Percentiles rank a stretch among this genome's conserved stretches.
Evolutionary conservation across 2,888 invertebrate genomes (phyloP).

Genomic region (Cactoblastis cactorum): DNA sequence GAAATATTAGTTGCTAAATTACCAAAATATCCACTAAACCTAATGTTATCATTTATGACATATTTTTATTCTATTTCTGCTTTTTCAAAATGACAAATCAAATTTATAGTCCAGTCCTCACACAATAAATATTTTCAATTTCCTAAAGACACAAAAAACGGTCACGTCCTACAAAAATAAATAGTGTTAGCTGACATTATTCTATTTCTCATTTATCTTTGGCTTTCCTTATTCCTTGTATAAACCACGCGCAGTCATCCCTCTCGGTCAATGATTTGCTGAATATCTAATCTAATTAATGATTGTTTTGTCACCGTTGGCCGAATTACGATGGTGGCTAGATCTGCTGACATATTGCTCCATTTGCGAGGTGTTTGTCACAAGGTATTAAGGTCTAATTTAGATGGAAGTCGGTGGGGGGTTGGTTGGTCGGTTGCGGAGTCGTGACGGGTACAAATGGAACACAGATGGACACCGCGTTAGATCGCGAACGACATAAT

Average conservation of each 20-base stretch:
- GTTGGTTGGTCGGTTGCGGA: constrained; percentile 32
- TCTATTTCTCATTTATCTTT: background rate
- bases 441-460: constrained; percentile 63
- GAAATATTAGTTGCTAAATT: too few relatives aligned
- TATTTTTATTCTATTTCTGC: too few relatives aligned
- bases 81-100: too few relatives aligned
- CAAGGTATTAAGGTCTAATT: constrained; percentile 25
- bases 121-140: background rate
- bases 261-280: constrained; percentile 55
- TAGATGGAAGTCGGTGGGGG: constrained; percentile 21
- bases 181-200: constrained; percentile 1
- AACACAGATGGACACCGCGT: constrained; percentile 63
- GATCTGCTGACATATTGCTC: constrained; percentile 27
- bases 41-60: too few relatives aligned
- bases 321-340: constrained; percentile 46
- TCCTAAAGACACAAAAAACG: background rate
- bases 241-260: constrained; percentile 47
- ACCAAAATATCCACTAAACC: too few relatives aligned
- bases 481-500: constrained; percentile 67
- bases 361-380: constrained; percentile 23
- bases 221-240: constrained; percentile 16
- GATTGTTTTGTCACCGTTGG: constrained; percentile 57
- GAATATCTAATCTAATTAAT: constrained; percentile 60
- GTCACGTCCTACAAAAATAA: constrained; percentile 8
- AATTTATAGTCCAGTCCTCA: too few relatives aligned